Percentiles rank a stretch among this genome's conserved stretches.
Evolutionary conservation across 2,113 vertebrate species (phyloP).

Genomic region (Hiodon alosoides): DNA sequence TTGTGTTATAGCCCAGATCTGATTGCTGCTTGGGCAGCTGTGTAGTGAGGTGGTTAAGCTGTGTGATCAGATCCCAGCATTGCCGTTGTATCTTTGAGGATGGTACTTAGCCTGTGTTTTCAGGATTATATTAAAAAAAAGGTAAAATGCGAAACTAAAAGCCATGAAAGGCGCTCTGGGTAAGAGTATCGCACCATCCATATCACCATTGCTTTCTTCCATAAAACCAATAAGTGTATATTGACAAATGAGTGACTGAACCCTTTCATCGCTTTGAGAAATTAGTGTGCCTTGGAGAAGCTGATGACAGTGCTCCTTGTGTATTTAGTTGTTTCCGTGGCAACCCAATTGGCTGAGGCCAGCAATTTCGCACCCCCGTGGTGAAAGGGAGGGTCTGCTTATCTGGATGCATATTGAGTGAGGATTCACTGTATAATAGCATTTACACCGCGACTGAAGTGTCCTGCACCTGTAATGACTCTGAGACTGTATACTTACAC

Average conservation of each 20-base stretch:
- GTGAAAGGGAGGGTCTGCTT: constrained; percentile 46
- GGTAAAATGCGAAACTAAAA: too few relatives aligned
- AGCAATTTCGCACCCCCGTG: constrained; percentile 44
- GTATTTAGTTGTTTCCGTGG: constrained; percentile 63
- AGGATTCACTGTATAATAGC: constrained; percentile 4
- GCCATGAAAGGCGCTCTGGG: too few relatives aligned
- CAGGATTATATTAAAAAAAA: too few relatives aligned
- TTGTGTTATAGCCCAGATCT: too few relatives aligned
- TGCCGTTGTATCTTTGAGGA: too few relatives aligned
- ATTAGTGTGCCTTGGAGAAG: constrained; percentile 26
- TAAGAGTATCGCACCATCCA: not conserved
- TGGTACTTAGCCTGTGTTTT: too few relatives aligned
- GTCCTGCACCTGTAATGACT: not conserved
- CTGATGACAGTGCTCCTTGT: constrained; percentile 46
- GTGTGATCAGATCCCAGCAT: too few relatives aligned
- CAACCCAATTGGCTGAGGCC: constrained; percentile 55
- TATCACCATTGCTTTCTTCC: not conserved
- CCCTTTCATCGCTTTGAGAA: constrained; percentile 15
- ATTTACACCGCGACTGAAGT: not conserved
- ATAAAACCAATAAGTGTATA: constrained; percentile 14
- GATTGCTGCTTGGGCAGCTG: too few relatives aligned
- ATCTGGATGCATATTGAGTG: constrained; percentile 30
- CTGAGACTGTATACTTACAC: not conserved
- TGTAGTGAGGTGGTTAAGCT: too few relatives aligned
- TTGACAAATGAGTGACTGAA: constrained; percentile 22